These are phyloP conservation scores for Indicator indicator DNA, from an alignment of 2,113 vertebrate genomes.

Conservation along the genomic window DNA sequence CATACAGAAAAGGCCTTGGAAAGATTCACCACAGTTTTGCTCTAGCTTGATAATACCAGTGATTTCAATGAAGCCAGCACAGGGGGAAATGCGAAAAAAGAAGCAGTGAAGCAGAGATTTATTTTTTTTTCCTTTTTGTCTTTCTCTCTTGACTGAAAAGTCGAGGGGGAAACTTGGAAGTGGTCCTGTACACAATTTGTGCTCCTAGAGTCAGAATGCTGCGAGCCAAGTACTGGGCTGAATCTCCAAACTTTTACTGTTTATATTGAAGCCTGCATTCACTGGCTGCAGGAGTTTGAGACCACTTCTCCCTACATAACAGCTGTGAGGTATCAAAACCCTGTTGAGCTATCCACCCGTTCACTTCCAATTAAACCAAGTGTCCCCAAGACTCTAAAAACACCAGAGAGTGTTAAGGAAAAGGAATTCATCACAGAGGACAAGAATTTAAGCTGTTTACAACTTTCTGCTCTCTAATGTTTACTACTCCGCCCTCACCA, in stretches of 20 bases:
- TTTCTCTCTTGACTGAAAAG: conserved; percentile 16
- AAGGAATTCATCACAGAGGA: background rate
- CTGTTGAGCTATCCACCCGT: background rate
- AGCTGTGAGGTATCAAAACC: conserved; percentile 45
- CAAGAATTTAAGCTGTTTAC: conserved; percentile 32
- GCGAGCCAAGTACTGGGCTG: background rate
- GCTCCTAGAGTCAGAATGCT: conserved; percentile 50
- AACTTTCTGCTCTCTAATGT: background rate
- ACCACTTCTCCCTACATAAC: background rate
- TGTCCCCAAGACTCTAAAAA: background rate
- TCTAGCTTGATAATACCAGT: background rate
- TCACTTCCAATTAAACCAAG: background rate
- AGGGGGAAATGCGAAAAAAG: background rate
- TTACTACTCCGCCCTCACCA: background rate
- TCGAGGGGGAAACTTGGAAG: conserved; percentile 50
- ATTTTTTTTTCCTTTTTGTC: background rate
- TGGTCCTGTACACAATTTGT: background rate
- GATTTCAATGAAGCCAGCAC: background rate
- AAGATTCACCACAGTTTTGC: background rate
- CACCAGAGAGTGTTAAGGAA: background rate
- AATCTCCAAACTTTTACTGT: conserved; percentile 42
- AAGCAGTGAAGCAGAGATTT: background rate
- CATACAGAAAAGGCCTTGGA: conserved; percentile 4
- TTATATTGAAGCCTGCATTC: conserved; percentile 49
- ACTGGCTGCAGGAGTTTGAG: background rate